Evolutionary conservation across 2,888 invertebrate genomes (phyloP), one percentile per base, ranked within the genome.

Genomic region (Drosophila nr. perissopoda): DNA sequence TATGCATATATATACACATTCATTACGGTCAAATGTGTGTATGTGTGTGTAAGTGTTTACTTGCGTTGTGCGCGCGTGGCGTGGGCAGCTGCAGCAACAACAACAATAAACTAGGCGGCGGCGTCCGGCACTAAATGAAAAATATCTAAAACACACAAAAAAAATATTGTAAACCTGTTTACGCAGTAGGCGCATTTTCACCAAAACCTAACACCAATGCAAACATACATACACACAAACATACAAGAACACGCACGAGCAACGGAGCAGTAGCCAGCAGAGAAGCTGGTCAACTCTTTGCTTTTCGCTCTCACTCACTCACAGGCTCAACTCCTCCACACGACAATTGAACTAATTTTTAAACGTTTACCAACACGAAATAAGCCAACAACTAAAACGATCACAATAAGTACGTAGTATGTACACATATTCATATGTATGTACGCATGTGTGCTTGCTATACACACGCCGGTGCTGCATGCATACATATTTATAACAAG

Each of bases 101-200:
- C 62, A 66, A 58, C 36, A 62, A 63, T 29, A 62, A 73, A 65
- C 49, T 65, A 62, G 73, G 16, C 25, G 73, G 53, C 53, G 34
- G 76, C 77, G 77, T 79, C 66, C 78, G 74, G 81, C 70, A 78
- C 48, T 74, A 74, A 74, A 74, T 70, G 62, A 70, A 74, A 81
- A 81, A 70, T 70, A 77, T 73, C 49, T 65, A 57, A 64, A 63
- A 60, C 62, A 54, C 42, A 59, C 53, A 64, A 64, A 68, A 60
- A n/a, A 64, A 60, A 63, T 25, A 34, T 51, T 65, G 33, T 76
- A 81, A 81, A 81, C 81, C 81, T 79, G 81, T 81, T 82, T 76
- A 82, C 67, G 59, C 64, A 76, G 64, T 61, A 63, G 82, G 69
- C 70, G 74, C 83, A 81, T 81, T 83, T 88, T 85, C 83, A 83